Evolutionary conservation across 2,797 vertebrate genomes (phyloP).

Genomic region (Myoxocephalus aenaeus): DNA sequence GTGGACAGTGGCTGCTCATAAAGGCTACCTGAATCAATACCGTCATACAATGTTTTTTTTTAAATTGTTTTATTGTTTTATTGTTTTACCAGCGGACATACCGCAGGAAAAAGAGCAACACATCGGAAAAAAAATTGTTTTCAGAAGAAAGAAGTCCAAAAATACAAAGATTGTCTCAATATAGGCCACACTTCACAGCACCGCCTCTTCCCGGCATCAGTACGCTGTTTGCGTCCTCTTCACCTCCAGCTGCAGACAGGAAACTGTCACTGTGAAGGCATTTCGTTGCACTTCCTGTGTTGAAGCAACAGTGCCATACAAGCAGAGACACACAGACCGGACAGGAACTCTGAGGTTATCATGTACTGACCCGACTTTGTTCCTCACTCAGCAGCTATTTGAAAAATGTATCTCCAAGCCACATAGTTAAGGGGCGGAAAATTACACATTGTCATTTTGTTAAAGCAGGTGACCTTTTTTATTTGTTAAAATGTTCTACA

Average conservation of each 20-base stretch:
- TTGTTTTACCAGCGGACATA: background rate
- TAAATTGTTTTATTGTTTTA: background rate
- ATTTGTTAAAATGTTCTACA: background rate
- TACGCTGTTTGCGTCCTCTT: background rate
- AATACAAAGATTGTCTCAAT: background rate
- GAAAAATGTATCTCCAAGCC: slow-evolving; percentile 4
- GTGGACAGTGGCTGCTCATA: background rate
- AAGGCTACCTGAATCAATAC: background rate
- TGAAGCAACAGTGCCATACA: background rate
- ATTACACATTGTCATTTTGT: background rate
- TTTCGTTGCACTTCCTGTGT: slow-evolving; percentile 50
- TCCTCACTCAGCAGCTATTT: background rate
- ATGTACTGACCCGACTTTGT: background rate
- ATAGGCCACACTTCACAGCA: background rate
- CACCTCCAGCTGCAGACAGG: slow-evolving; percentile 18
- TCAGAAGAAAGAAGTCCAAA: background rate
- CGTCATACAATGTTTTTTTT: too few species aligned
- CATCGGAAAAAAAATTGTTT: background rate
- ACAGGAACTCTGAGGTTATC: slow-evolving; percentile 21
- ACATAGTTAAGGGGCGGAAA: background rate
- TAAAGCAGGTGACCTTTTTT: background rate
- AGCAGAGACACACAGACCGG: background rate
- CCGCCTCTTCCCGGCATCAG: slow-evolving; percentile 33
- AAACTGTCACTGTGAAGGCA: slow-evolving; percentile 44
- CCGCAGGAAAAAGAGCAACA: background rate